Conservation (phyloP, 2,888 invertebrate species). For the Epirrhoe tristata region DNA sequence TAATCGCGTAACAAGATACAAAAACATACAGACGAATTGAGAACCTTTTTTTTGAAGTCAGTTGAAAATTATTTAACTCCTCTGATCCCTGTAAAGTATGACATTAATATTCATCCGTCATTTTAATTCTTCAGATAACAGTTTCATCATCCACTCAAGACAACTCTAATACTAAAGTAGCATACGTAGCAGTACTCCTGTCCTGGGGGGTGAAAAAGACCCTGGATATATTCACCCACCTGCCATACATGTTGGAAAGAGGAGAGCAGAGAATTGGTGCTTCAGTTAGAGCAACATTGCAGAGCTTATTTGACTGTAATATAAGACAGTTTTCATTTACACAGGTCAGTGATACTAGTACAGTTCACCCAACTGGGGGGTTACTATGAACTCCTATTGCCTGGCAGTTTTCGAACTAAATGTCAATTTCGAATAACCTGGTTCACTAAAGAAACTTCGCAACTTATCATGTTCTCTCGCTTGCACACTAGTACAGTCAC, state of each 20-base stretch:
- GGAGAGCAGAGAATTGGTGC: slow-evolving; percentile 69
- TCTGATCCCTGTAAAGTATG: too few species aligned
- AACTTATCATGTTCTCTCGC: too few species aligned
- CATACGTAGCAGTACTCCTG: slow-evolving; percentile 68
- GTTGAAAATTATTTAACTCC: too few species aligned
- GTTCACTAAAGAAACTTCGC: too few species aligned
- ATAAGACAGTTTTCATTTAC: slow-evolving; percentile 72
- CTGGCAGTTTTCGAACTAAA: too few species aligned
- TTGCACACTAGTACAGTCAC: too few species aligned
- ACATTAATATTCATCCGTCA: background rate
- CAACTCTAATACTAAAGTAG: slow-evolving; percentile 57
- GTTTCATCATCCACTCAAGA: slow-evolving; percentile 61
- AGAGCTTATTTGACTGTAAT: slow-evolving; percentile 77
- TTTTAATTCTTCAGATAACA: slow-evolving; percentile 59
- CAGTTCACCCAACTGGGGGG: too few species aligned
- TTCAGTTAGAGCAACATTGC: slow-evolving; percentile 67
- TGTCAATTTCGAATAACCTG: too few species aligned
- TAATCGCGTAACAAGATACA: too few species aligned
- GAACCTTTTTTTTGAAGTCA: too few species aligned
- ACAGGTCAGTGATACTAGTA: slow-evolving; percentile 59
- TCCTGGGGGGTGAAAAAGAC: slow-evolving; percentile 69
- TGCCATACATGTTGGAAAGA: slow-evolving; percentile 77
- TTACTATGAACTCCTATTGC: too few species aligned
- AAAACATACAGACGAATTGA: too few species aligned
- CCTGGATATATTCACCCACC: slow-evolving; percentile 61